phyloP scores from a whole-genome alignment of 23 tunicate species.

The Phallusia fumigata region DNA sequence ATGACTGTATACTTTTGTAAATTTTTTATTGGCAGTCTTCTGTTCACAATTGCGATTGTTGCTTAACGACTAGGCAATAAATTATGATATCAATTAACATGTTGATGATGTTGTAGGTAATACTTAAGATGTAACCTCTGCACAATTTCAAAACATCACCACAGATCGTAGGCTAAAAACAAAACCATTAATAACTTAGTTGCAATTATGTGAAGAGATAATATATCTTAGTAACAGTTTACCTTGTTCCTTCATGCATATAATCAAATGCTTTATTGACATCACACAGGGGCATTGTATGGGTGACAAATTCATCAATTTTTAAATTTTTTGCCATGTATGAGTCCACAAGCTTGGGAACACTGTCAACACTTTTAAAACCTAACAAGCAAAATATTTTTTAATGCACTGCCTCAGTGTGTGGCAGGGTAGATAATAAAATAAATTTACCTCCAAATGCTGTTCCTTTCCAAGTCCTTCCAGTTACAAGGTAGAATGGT shows the following conservation, averaged over 20 bases:
- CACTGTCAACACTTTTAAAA: constrained; percentile 95
- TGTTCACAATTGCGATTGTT: too few species aligned
- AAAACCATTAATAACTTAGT: too few species aligned
- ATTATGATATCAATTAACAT: not conserved
- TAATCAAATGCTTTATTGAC: constrained; percentile 84
- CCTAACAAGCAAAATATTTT: constrained; percentile 25
- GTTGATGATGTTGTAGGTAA: not conserved
- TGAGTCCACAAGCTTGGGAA: constrained; percentile 89
- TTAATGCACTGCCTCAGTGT: too few species aligned
- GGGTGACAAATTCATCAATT: constrained; percentile 98
- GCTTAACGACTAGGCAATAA: not conserved
- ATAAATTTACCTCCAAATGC: constrained; percentile 89
- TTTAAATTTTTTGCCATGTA: constrained; percentile 74
- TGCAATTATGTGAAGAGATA: too few species aligned
- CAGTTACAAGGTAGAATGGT: constrained; percentile 96
- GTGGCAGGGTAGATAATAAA: too few species aligned
- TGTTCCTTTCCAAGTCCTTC: constrained; percentile 98
- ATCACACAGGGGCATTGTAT: constrained; percentile 57
- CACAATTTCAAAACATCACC: not conserved
- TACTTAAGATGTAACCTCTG: not conserved
- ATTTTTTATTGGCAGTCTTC: too few species aligned
- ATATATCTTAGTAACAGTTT: not conserved
- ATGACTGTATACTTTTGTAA: too few species aligned
- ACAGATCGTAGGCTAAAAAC: not conserved
- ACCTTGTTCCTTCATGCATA: constrained; percentile 89